Evolutionary conservation across 2,797 vertebrate genomes (phyloP).

Genomic region (Silurus aristotelis): DNA sequence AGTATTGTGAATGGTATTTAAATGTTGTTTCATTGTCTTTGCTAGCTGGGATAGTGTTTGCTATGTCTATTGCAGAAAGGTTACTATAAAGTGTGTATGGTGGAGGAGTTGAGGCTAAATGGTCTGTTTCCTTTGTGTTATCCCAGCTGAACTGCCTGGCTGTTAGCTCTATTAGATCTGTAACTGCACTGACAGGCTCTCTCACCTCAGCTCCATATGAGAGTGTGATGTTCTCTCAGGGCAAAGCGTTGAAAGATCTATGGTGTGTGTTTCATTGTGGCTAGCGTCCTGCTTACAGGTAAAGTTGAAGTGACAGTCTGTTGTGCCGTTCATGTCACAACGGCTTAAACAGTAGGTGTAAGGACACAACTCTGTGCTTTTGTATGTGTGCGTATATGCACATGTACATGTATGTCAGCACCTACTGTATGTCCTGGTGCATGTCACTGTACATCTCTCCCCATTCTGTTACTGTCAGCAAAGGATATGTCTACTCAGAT

Average conservation of each 20-base stretch:
- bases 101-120: constrained; percentile 22
- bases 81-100: neutral
- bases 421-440: constrained; percentile 50
- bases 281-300: constrained; percentile 58
- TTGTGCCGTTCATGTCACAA: constrained; percentile 65
- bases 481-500: constrained; percentile 65
- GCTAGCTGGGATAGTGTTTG: neutral
- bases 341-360: constrained; percentile 48
- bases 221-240: constrained; percentile 43
- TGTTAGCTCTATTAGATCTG: constrained; percentile 36
- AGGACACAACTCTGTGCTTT: constrained; percentile 41
- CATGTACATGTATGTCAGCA: constrained; percentile 7
- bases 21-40: neutral
- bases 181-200: constrained; percentile 41
- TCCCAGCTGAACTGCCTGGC: constrained; percentile 33
- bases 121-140: constrained; percentile 22
- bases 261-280: constrained; percentile 51
- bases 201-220: constrained; percentile 45
- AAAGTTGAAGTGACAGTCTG: constrained; percentile 69
- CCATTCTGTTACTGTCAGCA: constrained; percentile 79
- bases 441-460: constrained; percentile 78
- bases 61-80: neutral
- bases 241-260: constrained; percentile 22
- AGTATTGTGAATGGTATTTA: neutral
- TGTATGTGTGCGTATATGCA: constrained; percentile 41